Evolutionary conservation across 2,888 invertebrate species (phyloP).

Genomic region (Idaea biselata): DNA sequence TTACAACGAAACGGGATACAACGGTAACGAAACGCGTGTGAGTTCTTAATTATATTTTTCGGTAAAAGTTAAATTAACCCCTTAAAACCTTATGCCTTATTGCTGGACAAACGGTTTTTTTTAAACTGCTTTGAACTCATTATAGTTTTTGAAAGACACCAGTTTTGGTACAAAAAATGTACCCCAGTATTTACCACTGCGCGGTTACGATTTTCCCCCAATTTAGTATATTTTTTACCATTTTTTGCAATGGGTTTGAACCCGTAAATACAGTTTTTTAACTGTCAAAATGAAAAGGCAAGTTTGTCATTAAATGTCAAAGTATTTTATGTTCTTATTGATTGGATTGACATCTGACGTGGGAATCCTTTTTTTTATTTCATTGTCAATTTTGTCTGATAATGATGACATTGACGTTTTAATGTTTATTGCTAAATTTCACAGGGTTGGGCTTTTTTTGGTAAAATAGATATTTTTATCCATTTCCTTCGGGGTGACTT

Average conservation of each 20-base stretch:
- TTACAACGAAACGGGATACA: too few species aligned
- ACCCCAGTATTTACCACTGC: conserved; percentile 38
- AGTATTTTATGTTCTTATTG: conserved; percentile 72
- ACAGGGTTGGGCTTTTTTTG: conserved; percentile 21
- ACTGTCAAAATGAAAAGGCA: conserved; percentile 42
- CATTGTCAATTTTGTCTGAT: conserved; percentile 35
- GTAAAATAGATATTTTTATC: background rate
- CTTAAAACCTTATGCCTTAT: background rate
- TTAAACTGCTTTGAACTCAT: background rate
- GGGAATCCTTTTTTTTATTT: conserved; percentile 51
- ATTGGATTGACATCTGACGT: conserved; percentile 55
- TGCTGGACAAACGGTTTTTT: background rate
- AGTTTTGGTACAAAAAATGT: conserved; percentile 9
- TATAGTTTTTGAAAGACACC: background rate
- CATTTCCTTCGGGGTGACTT: background rate
- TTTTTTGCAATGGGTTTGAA: conserved; percentile 51
- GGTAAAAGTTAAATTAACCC: too few species aligned
- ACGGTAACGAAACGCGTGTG: too few species aligned
- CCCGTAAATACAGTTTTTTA: conserved; percentile 50
- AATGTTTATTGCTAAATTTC: conserved; percentile 46
- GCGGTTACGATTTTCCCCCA: conserved; percentile 55
- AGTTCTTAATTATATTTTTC: too few species aligned
- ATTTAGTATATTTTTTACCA: conserved; percentile 38
- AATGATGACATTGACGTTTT: conserved; percentile 68
- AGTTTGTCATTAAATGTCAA: conserved; percentile 72